These are phyloP conservation scores for Lepisosteus oculatus DNA, from an alignment of 2,113 vertebrate species.

Conservation along the genomic window DNA sequence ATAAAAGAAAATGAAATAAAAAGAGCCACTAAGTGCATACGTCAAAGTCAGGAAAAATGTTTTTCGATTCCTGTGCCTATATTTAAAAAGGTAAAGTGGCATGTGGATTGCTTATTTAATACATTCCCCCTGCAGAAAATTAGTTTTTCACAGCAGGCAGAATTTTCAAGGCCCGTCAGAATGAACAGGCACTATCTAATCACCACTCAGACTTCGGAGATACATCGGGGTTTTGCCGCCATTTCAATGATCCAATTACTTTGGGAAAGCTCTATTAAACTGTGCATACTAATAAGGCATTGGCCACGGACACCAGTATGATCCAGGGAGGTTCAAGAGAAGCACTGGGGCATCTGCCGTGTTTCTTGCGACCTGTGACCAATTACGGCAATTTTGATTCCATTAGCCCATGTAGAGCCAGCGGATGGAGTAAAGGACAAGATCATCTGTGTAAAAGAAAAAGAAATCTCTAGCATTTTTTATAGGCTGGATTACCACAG, in stretches of 20 bases:
- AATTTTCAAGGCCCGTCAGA: conserved; percentile 72
- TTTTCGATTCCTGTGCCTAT: conserved; percentile 57
- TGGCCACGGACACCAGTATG: conserved; percentile 49
- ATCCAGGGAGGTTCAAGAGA: conserved; percentile 52
- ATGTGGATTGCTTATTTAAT: conserved; percentile 81
- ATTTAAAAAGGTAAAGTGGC: conserved; percentile 71
- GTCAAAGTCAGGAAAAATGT: conserved; percentile 68
- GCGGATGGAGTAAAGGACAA: conserved; percentile 43
- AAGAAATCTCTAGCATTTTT: neutral
- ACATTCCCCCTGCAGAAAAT: conserved; percentile 81
- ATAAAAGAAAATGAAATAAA: conserved; percentile 45
- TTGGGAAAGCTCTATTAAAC: conserved; percentile 60
- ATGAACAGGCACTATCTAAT: conserved; percentile 77
- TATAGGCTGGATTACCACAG: neutral
- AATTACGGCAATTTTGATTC: conserved; percentile 71
- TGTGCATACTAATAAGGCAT: conserved; percentile 71
- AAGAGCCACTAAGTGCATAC: conserved; percentile 48
- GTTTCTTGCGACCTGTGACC: conserved; percentile 54
- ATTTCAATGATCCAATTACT: conserved; percentile 79
- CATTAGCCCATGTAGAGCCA: conserved; percentile 70
- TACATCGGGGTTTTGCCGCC: conserved; percentile 70
- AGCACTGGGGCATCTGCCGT: conserved; percentile 43
- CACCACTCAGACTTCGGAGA: conserved; percentile 74
- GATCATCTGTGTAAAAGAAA: neutral
- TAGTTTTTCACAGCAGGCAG: conserved; percentile 82